Evolutionary conservation across 2,797 vertebrate genomes (phyloP).

Genomic region (Alectoris magna): DNA sequence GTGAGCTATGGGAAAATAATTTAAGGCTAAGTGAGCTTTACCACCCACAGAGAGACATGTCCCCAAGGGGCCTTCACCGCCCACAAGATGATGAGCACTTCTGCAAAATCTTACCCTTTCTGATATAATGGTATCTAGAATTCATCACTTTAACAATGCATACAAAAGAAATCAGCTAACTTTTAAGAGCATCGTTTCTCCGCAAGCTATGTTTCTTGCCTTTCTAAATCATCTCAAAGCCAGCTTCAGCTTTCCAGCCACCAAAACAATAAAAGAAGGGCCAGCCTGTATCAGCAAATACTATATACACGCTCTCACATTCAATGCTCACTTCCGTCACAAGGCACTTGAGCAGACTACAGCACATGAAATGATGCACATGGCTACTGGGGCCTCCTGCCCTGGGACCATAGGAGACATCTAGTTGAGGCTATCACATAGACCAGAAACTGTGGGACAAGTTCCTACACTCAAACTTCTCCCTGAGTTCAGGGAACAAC

Average conservation of each 20-base stretch:
- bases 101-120: conserved; percentile 57
- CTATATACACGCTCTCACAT: neutral
- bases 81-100: conserved; percentile 69
- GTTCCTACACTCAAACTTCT: neutral
- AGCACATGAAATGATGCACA: neutral
- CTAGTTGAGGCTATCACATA: neutral
- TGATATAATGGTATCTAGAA: conserved; percentile 64
- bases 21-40: conserved; percentile 75
- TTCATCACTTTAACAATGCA: conserved; percentile 51
- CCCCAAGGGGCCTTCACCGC: conserved; percentile 74
- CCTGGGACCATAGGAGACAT: neutral
- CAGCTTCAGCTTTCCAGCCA: conserved; percentile 8
- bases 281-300: neutral
- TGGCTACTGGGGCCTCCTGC: rapidly evolving
- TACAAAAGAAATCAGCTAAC: conserved; percentile 59
- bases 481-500: neutral
- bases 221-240: conserved; percentile 26
- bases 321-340: neutral
- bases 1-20: conserved; percentile 73
- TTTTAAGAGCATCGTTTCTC: conserved; percentile 23
- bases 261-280: neutral
- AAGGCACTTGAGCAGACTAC: neutral
- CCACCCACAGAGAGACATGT: conserved; percentile 78
- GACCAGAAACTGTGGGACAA: neutral
- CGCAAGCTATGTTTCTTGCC: neutral